Conservation (phyloP, 2,888 invertebrate genomes). For the Tortricodes alternella region DNA sequence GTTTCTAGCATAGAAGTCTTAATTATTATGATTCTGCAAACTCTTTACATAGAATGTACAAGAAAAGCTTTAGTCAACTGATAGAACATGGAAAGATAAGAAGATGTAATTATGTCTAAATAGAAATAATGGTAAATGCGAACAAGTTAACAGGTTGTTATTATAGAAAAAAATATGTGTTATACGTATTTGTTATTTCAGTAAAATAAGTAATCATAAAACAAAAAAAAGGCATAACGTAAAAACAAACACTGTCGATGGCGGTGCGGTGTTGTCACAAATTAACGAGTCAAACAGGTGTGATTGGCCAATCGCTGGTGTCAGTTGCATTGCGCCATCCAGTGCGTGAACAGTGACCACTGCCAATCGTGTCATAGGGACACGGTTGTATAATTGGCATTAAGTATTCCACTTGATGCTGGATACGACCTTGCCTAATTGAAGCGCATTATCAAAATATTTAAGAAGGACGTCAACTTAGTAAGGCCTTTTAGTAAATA, state of each 20-base stretch:
- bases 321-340: slow-evolving; percentile 47
- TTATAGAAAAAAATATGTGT: no score
- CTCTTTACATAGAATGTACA: no score
- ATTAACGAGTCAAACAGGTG: slow-evolving; percentile 33
- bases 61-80: no score
- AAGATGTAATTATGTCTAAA: no score
- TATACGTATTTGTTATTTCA: no score
- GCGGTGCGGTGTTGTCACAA: slow-evolving; percentile 22
- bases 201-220: background rate
- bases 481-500: background rate
- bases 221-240: slow-evolving; percentile 5
- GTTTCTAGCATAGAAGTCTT: slow-evolving; percentile 6
- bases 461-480: background rate
- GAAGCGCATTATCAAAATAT: background rate
- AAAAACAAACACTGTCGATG: slow-evolving; percentile 16
- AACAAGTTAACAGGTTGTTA: no score
- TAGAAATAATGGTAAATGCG: no score
- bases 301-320: slow-evolving; percentile 34
- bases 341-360: slow-evolving; percentile 38
- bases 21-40: background rate
- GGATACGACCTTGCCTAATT: slow-evolving; percentile 13
- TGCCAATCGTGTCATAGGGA: slow-evolving; percentile 48
- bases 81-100: no score
- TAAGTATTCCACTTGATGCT: background rate
- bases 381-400: slow-evolving; percentile 46